Evolutionary conservation across 2,113 vertebrate species (phyloP), one percentile per base, ranked within the genome.

Genomic region (Larimichthys crocea): DNA sequence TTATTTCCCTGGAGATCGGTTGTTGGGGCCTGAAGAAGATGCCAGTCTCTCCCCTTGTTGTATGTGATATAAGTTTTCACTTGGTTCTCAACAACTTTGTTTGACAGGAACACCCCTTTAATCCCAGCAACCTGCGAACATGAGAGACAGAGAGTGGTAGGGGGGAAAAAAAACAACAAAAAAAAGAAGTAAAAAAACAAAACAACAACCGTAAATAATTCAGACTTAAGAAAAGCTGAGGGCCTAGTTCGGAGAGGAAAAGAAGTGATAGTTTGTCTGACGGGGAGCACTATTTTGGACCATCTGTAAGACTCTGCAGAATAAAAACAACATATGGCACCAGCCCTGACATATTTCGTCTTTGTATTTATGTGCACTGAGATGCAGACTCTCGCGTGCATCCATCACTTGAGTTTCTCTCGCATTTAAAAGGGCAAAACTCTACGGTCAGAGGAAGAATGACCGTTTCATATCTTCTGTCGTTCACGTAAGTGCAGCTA

Each of bases 21-120:
- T 88, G 94, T 84, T 0, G 97, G 97, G 17, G 97, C 97, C 95
- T 96, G 96, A 60, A 99, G 94, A 90, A 99, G 94, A 82, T 84
- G 96, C 97, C 97, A 99, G 93, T 98, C 97, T 96, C 96, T 95
- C 31, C 97, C 97, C 94, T 99, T 98, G 92, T 98, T 99, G 94
- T 98, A 99, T 0, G 97, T 98, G 95, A 99, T 98, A 93, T 97
- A 98, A 85, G 97, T 98, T 95, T 97, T 98, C 92, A 98, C 97
- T 96, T 98, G 96, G 94, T 95, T 97, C 92, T 97, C 96, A 91
- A 96, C 96, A 96, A 97, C 97, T 96, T 98, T 98, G 95, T 99
- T 99, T 94, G 97, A 97, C 96, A 99, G 97, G 97, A 99, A 98
- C 95, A 99, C 97, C 92, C 97, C 97, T 95, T 99, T 99, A 96